Evolutionary conservation across 1,140 invertebrate genomes (phyloP), one percentile per base, ranked within the genome.

Genomic region (Drosophila tropicalis): DNA sequence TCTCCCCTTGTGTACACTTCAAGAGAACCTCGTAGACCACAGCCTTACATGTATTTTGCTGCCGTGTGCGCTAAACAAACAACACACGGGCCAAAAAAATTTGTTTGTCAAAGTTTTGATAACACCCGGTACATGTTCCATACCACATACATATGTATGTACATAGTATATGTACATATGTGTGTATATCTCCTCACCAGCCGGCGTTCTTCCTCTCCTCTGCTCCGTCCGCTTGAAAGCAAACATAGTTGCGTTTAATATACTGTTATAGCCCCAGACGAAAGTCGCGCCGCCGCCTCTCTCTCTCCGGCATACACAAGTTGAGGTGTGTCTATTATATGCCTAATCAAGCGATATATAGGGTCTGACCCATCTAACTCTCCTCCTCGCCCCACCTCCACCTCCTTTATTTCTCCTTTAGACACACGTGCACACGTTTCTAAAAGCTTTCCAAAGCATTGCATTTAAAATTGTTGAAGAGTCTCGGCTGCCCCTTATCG

Each of bases 31-130:
- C 25, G 36, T 51, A 29, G 57, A 32, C 54, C 17, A 12, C 22
- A 19, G 22, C 62, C 29, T 5, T 55, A 64, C 29, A 54, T 32
- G 51, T 19, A 22, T 58, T 39, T 58, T 58, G 32, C 25, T 32
- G 15, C 64, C 64, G 63, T 57, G 70, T 73, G 72, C 63, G 76
- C 72, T 76, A 71, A 70, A 78, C 80, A 86, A 87, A 86, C 83
- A 87, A 75, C 72, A 55, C 66, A 81, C 62, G 72, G 79, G 77
- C 79, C 81, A 77, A 86, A 76, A 79, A 79, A 83, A 87, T 79
- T 77, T 87, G 83, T 86, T 86, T 86, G 83, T 86, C 84, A 86
- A 86, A 86, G 83, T 86, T 86, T 87, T 86, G 83, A 86, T 86
- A 86, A 83, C 75, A 65, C 71, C 44, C 70, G 75, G 73, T 75